Conservation (phyloP, 2,113 vertebrate species). For the Psittacus erithacus region DNA sequence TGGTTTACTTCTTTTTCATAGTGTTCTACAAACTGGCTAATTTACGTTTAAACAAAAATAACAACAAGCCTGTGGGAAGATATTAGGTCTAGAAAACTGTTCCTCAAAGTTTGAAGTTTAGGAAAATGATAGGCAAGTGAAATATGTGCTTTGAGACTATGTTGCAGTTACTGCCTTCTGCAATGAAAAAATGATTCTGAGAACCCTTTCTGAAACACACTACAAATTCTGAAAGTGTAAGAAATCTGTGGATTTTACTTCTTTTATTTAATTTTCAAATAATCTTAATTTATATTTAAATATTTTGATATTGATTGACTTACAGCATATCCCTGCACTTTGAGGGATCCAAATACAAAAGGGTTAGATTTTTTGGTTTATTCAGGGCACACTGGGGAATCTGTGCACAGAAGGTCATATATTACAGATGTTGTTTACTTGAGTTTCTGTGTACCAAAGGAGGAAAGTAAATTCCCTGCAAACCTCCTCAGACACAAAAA, state of each 20-base stretch:
- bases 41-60: neutral
- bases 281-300: neutral
- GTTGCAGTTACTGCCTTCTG: neutral
- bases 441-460: neutral
- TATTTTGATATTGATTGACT: conserved; percentile 1
- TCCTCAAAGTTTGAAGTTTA: neutral
- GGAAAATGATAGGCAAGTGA: neutral
- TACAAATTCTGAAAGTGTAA: neutral
- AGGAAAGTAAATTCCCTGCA: conserved; percentile 22
- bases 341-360: neutral
- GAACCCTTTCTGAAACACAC: neutral
- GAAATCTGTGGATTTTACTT: neutral
- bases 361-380: neutral
- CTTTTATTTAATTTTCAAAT: conserved; percentile 8
- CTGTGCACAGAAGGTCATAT: neutral
- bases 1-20: neutral
- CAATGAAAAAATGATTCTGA: neutral
- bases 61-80: neutral
- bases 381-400: neutral
- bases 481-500: neutral
- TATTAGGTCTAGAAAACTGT: neutral
- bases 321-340: neutral
- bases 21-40: neutral
- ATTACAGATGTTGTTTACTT: conserved; percentile 20
- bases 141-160: neutral